These are phyloP conservation scores for Diachasmimorpha longicaudata DNA, from an alignment of 1,140 invertebrate genomes.

Conservation along the genomic window DNA sequence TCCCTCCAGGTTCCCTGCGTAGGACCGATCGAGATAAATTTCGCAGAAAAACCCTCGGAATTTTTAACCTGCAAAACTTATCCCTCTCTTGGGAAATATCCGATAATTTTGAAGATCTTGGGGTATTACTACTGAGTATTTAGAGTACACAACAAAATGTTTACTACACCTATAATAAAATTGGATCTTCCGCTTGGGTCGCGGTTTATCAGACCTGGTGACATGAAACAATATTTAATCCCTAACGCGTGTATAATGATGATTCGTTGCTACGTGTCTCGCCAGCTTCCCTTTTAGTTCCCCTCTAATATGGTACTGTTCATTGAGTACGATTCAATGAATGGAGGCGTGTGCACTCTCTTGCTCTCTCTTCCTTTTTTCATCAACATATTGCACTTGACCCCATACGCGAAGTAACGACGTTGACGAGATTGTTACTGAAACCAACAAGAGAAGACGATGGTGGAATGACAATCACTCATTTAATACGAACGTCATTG, in stretches of 20 bases:
- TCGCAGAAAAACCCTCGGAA: too few species aligned
- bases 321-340: conserved; percentile 13
- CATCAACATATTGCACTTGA: conserved; percentile 11
- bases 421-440: conserved; percentile 4
- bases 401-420: conserved; percentile 13
- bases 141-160: too few species aligned
- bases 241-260: too few species aligned
- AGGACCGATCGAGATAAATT: too few species aligned
- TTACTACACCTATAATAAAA: too few species aligned
- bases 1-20: too few species aligned
- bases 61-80: too few species aligned
- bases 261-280: background rate
- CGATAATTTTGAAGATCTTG: too few species aligned
- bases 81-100: too few species aligned
- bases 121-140: too few species aligned
- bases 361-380: background rate
- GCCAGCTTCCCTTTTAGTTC: conserved; percentile 4
- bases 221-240: background rate
- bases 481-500: too few species aligned
- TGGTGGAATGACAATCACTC: background rate
- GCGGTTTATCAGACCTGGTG: too few species aligned
- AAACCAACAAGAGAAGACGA: background rate
- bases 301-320: background rate
- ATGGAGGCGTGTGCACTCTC: conserved; percentile 10
- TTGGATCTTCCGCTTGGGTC: background rate